Evolutionary conservation across 2,113 vertebrate genomes (phyloP).

Genomic region (Eurystomus gularis): DNA sequence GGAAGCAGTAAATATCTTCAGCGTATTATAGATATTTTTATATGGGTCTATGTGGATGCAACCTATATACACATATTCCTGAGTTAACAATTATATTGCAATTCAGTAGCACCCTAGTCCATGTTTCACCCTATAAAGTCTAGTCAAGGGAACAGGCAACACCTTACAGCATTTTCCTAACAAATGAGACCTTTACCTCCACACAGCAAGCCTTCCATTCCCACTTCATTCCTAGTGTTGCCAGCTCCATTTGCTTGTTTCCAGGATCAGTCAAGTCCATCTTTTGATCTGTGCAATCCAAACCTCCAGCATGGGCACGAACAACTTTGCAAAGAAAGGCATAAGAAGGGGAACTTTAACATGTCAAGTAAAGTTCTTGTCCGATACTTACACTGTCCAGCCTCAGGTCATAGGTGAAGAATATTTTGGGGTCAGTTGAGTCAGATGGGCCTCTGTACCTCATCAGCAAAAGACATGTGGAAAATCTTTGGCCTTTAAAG

Average conservation of each 20-base stretch:
- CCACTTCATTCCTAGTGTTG: background rate
- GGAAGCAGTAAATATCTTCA: background rate
- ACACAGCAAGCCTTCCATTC: background rate
- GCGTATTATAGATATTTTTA: background rate
- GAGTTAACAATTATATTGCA: background rate
- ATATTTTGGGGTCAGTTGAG: background rate
- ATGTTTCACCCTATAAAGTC: background rate
- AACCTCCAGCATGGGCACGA: background rate
- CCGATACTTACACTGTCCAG: slow-evolving; percentile 47
- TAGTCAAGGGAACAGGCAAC: background rate
- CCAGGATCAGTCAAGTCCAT: background rate
- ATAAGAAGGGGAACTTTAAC: background rate
- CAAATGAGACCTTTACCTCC: background rate
- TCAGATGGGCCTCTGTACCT: background rate
- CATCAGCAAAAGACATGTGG: slow-evolving; percentile 65
- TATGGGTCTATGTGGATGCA: background rate
- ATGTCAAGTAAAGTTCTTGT: background rate
- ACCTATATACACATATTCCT: background rate
- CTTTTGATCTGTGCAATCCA: background rate
- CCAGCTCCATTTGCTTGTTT: background rate
- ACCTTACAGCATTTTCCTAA: background rate
- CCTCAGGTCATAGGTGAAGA: slow-evolving; percentile 51
- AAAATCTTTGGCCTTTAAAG: slow-evolving; percentile 23
- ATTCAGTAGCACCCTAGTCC: background rate
- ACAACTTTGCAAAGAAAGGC: background rate